Evolutionary conservation across 1,140 invertebrate genomes (phyloP).

Genomic region (Aleiodes sp.): DNA sequence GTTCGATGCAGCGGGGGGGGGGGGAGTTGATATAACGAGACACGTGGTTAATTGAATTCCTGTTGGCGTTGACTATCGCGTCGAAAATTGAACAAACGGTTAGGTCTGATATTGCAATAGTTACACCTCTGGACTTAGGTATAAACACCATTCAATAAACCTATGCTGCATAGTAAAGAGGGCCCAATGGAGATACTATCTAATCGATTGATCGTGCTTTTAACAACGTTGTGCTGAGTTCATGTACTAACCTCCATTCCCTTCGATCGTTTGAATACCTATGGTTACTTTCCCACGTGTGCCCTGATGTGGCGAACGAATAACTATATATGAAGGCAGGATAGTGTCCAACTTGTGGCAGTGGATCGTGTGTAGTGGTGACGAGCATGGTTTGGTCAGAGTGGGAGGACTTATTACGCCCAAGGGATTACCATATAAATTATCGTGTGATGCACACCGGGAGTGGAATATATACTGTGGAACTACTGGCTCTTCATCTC

Average conservation of each 20-base stretch:
- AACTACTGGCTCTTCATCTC: background rate
- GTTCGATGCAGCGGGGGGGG: too few relatives aligned
- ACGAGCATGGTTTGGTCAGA: conserved; percentile 46
- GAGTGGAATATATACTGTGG: conserved; percentile 37
- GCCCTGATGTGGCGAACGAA: background rate
- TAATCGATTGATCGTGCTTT: background rate
- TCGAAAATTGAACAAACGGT: conserved; percentile 25
- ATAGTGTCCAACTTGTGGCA: conserved; percentile 36
- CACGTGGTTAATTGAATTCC: conserved; percentile 32
- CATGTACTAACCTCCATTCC: background rate
- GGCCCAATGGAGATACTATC: background rate
- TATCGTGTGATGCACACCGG: conserved; percentile 57
- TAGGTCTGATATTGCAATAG: background rate
- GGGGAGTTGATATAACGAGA: conserved; percentile 24
- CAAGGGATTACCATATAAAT: conserved; percentile 60
- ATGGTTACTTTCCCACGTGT: conserved; percentile 2
- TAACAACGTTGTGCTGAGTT: background rate
- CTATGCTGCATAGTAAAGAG: background rate
- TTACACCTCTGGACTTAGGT: background rate
- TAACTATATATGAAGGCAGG: background rate
- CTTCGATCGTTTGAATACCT: background rate
- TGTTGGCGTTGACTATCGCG: conserved; percentile 25
- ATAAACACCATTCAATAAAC: background rate
- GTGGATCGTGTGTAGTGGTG: conserved; percentile 51
- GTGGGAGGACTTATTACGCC: conserved; percentile 57